Conservation (phyloP, 2,797 vertebrate genomes). For the Sorex maritimensis region DNA sequence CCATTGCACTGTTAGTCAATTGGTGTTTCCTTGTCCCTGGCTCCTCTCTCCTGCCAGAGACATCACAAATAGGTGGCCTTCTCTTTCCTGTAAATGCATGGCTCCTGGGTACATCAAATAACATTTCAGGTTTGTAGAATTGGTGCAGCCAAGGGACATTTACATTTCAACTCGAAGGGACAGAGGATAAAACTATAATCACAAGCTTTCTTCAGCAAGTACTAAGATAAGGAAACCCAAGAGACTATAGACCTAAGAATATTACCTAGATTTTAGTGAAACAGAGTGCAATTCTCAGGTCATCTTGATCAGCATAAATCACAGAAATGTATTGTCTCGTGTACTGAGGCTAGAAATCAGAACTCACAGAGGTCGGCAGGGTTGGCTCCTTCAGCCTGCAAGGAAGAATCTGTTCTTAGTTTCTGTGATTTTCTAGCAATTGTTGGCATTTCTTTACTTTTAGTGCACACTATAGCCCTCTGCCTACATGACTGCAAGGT, state of each 20-base stretch:
- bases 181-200: background rate
- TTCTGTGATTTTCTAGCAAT: background rate
- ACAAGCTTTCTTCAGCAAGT: background rate
- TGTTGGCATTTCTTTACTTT: background rate
- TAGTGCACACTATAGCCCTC: background rate
- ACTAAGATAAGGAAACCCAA: background rate
- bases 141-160: background rate
- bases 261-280: background rate
- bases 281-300: background rate
- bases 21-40: background rate
- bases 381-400: background rate
- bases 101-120: background rate
- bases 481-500: background rate
- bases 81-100: background rate
- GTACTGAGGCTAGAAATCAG: background rate
- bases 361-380: background rate
- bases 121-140: background rate
- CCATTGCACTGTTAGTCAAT: background rate
- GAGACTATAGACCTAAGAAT: background rate
- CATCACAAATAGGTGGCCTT: fast-evolving
- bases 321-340: background rate
- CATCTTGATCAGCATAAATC: background rate
- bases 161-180: background rate
- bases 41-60: background rate
- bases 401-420: background rate